Conservation (phyloP, 2,113 vertebrate genomes). For the Malaclemys terrapin region DNA sequence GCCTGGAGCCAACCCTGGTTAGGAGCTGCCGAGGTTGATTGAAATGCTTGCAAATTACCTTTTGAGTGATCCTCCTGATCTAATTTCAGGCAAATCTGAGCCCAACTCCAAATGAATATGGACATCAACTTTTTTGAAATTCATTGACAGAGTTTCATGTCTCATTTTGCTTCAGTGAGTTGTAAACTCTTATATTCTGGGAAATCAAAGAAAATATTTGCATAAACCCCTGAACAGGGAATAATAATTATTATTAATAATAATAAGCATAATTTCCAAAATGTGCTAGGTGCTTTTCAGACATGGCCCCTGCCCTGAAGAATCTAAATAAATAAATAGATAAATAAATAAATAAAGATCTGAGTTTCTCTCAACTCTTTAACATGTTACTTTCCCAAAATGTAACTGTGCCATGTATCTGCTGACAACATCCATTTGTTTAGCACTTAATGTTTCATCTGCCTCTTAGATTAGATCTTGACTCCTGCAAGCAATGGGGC, state of each 20-base stretch:
- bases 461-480: constrained; percentile 13
- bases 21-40: background rate
- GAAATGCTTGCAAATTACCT: background rate
- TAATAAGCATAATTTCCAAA: background rate
- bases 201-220: background rate
- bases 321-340: background rate
- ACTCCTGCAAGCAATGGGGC: background rate
- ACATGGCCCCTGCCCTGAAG: background rate
- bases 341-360: background rate
- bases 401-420: constrained; percentile 26
- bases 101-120: constrained; percentile 21
- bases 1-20: background rate
- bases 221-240: background rate
- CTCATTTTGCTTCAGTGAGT: rapidly evolving
- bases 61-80: rapidly evolving
- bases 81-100: constrained; percentile 16
- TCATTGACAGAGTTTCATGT: constrained; percentile 12
- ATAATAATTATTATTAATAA: background rate
- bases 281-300: background rate
- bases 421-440: constrained; percentile 55
- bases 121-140: constrained; percentile 16
- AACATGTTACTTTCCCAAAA: constrained; percentile 57
- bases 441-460: constrained; percentile 34
- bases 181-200: background rate
- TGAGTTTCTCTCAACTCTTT: constrained; percentile 53